phyloP scores from a whole-genome alignment of 2,797 vertebrate genomes.

The Microcaecilia unicolor region DNA sequence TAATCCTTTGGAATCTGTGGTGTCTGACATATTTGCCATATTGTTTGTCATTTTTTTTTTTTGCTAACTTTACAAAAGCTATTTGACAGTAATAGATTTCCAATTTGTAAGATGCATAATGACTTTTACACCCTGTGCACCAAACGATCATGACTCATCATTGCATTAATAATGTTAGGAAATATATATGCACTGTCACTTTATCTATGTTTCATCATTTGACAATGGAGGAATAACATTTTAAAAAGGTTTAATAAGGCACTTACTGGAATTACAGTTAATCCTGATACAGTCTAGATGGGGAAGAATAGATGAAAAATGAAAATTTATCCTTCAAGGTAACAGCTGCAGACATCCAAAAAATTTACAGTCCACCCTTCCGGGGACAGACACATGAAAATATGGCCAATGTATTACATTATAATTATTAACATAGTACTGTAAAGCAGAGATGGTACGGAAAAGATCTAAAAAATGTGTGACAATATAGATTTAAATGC shows the following conservation, averaged over 20 bases:
- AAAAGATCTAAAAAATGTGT: slow-evolving; percentile 42
- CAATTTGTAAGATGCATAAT: slow-evolving; percentile 32
- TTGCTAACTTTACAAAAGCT: too few relatives aligned
- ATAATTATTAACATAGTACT: slow-evolving; percentile 43
- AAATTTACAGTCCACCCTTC: slow-evolving; percentile 89
- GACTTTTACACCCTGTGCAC: slow-evolving; percentile 54
- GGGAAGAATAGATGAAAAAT: slow-evolving; percentile 99
- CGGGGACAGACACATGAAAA: slow-evolving; percentile 87
- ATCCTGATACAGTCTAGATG: slow-evolving; percentile 99
- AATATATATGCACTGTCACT: slow-evolving; percentile 22
- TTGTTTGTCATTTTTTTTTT: too few relatives aligned
- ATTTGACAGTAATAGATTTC: too few relatives aligned
- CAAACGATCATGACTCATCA: slow-evolving; percentile 36
- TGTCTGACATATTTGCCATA: too few relatives aligned
- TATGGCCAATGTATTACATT: slow-evolving; percentile 61
- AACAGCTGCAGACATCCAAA: slow-evolving; percentile 98
- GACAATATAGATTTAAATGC: slow-evolving; percentile 38
- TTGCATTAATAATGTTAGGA: slow-evolving; percentile 30
- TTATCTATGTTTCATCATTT: slow-evolving; percentile 48
- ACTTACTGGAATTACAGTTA: slow-evolving; percentile 99
- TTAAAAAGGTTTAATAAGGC: slow-evolving; percentile 87
- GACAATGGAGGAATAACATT: slow-evolving; percentile 60
- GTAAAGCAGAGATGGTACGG: slow-evolving; percentile 48
- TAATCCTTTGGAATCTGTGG: too few relatives aligned
- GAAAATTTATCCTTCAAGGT: slow-evolving; percentile 99